A percentile compares a stretch with the other conserved stretches of the same genome.
Evolutionary conservation across 2,797 vertebrate species (phyloP).

Genomic region (Sphenodon punctatus): DNA sequence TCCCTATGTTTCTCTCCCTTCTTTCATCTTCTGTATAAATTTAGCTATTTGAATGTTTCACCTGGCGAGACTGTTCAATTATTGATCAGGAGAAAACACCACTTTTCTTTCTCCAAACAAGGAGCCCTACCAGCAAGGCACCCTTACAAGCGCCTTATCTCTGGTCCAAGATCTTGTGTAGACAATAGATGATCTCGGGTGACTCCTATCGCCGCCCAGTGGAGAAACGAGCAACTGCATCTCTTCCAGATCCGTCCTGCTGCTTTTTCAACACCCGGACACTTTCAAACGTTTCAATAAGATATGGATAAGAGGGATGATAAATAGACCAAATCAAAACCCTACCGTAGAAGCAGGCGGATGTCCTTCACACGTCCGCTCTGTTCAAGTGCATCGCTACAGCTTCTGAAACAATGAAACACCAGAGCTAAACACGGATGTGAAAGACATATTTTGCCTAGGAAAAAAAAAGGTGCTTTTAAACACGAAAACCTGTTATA

Average conservation of each 20-base stretch:
- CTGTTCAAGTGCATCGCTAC: background rate
- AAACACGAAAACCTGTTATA: background rate
- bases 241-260: too few relatives aligned
- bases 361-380: background rate
- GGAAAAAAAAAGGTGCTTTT: background rate
- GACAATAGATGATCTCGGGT: constrained; percentile 55
- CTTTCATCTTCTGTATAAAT: background rate
- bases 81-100: background rate
- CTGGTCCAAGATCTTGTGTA: background rate
- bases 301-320: too few relatives aligned
- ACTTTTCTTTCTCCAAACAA: background rate
- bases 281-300: too few relatives aligned
- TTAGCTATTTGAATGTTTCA: background rate
- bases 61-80: background rate
- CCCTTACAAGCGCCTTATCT: background rate
- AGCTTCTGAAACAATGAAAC: background rate
- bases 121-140: background rate
- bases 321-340: background rate
- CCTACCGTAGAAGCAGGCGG: background rate
- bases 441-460: background rate
- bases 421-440: background rate
- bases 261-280: too few relatives aligned
- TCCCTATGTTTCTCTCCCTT: background rate
- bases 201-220: constrained; percentile 72
- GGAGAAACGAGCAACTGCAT: constrained; percentile 56